These are phyloP conservation scores for Cylindroiulus punctatus DNA, from an alignment of 2,888 invertebrate genomes.

Conservation along the genomic window DNA sequence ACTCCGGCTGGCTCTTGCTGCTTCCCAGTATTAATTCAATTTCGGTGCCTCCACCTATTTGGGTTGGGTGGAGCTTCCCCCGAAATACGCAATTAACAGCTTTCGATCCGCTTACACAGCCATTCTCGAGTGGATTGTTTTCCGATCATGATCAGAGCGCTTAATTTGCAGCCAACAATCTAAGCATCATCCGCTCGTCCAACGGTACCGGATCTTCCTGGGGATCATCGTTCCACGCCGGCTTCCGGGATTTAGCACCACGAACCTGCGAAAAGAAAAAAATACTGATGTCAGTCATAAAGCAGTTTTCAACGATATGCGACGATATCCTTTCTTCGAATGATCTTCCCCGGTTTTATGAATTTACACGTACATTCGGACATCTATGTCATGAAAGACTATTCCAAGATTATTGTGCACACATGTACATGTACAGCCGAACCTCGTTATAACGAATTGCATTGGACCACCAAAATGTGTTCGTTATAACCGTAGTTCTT, in stretches of 20 bases:
- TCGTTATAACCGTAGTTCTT: no score
- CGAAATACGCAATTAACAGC: not conserved
- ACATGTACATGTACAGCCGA: no score
- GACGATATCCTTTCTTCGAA: no score
- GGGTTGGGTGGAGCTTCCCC: not conserved
- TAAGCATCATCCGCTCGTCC: constrained; percentile 8
- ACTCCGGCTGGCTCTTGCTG: not conserved
- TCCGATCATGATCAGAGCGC: constrained; percentile 7
- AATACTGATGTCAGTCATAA: not conserved
- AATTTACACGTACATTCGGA: no score
- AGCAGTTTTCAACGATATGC: no score
- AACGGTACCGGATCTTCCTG: constrained; percentile 10
- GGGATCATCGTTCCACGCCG: constrained; percentile 17
- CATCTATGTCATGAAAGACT: no score
- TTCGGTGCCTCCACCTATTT: not conserved
- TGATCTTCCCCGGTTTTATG: no score
- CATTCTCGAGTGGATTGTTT: constrained; percentile 3
- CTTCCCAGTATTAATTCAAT: not conserved
- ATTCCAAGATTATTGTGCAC: no score
- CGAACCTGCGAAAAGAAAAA: not conserved
- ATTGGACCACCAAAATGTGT: no score
- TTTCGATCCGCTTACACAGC: not conserved
- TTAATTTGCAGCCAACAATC: constrained; percentile 1
- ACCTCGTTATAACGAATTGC: no score
- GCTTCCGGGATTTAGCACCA: not conserved